Percentiles rank a stretch among this genome's conserved stretches.
These are phyloP conservation scores for Acipenser transmontanus DNA, from an alignment of 2,797 vertebrate species.

Conservation along the genomic window DNA sequence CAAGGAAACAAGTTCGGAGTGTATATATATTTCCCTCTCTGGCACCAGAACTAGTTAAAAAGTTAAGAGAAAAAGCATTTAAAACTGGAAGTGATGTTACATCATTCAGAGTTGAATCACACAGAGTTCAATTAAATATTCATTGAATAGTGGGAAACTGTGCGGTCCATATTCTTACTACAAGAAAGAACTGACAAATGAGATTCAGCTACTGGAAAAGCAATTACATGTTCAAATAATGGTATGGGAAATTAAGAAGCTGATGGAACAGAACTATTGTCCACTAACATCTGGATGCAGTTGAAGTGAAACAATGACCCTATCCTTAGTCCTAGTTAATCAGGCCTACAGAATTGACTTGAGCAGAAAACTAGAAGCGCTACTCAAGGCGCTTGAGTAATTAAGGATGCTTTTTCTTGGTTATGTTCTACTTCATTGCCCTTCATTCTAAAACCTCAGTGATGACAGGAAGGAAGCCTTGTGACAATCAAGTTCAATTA, in stretches of 20 bases:
- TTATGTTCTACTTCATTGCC: constrained; percentile 69
- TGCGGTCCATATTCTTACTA: no score
- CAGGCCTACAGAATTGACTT: constrained; percentile 67
- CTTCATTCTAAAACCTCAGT: constrained; percentile 68
- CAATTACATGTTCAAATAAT: constrained; percentile 31
- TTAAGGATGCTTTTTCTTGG: constrained; percentile 67
- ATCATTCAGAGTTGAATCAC: no score
- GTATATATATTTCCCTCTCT: no score
- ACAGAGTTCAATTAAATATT: no score
- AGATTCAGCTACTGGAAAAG: constrained; percentile 19
- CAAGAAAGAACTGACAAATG: no score
- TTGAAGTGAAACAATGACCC: constrained; percentile 45
- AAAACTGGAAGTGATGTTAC: no score
- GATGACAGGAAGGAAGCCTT: constrained; percentile 61
- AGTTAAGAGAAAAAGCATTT: no score
- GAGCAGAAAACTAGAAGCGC: constrained; percentile 43
- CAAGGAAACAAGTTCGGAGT: neutral
- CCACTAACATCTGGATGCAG: constrained; percentile 36
- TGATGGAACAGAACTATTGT: constrained; percentile 31
- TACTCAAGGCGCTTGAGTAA: constrained; percentile 69
- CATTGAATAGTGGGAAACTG: no score
- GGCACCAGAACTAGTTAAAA: no score
- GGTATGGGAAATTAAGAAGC: constrained; percentile 21
- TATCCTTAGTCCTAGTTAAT: constrained; percentile 57
- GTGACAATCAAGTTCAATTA: constrained; percentile 68